Conservation (phyloP, 1,140 invertebrate species). For the Carcinoscorpius rotundicauda region DNA sequence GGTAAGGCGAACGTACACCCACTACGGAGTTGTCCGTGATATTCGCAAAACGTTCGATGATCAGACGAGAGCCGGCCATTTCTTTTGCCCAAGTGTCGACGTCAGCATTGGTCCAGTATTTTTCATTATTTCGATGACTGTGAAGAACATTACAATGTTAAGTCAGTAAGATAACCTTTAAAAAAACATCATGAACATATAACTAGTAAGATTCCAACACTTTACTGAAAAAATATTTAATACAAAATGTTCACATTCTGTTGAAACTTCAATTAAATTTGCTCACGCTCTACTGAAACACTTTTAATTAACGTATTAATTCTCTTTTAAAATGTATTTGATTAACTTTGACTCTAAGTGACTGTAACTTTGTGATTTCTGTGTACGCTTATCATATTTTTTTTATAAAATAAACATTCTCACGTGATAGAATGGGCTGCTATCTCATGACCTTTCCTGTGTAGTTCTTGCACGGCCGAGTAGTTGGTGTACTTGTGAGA, state of each 20-base stretch:
- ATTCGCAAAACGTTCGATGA: slow-evolving; percentile 75
- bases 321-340: too few relatives aligned
- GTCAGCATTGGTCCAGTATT: slow-evolving; percentile 60
- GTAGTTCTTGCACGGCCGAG: slow-evolving; percentile 74
- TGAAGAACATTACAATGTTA: slow-evolving; percentile 2
- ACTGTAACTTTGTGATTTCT: too few relatives aligned
- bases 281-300: too few relatives aligned
- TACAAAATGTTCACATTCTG: too few relatives aligned
- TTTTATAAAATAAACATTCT: background rate
- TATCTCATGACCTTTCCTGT: slow-evolving; percentile 82
- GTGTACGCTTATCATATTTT: too few relatives aligned
- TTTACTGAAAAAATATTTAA: too few relatives aligned
- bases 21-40: slow-evolving; percentile 52
- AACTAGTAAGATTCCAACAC: slow-evolving; percentile 9
- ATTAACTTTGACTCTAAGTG: too few relatives aligned
- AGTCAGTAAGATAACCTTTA: background rate
- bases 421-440: slow-evolving; percentile 75
- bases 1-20: slow-evolving; percentile 30
- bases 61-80: slow-evolving; percentile 77
- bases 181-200: slow-evolving; percentile 6
- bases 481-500: slow-evolving; percentile 94
- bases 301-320: too few relatives aligned
- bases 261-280: too few relatives aligned
- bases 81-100: slow-evolving; percentile 89
- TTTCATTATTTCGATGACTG: slow-evolving; percentile 45